Conservation (phyloP, 1,140 invertebrate species). For the Aphidius gifuensis region DNA sequence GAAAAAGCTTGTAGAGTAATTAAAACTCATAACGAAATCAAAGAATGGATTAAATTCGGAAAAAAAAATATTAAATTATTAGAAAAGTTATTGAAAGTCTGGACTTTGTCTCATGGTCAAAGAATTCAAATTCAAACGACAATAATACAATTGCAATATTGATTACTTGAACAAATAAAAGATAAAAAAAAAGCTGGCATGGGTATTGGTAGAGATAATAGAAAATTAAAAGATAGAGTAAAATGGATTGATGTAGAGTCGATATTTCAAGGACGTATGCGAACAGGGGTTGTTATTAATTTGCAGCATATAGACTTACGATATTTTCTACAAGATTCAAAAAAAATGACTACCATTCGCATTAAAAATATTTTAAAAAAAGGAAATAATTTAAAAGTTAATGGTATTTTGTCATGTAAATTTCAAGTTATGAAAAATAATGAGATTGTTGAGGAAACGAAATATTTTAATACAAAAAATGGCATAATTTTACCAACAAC, state of each 20-base stretch:
- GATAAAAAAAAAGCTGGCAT: neutral
- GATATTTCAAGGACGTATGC: slow-evolving; percentile 7
- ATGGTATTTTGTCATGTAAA: slow-evolving; percentile 16
- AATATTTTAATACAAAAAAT: slow-evolving; percentile 26
- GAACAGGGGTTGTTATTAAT: slow-evolving; percentile 21
- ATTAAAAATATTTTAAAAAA: slow-evolving; percentile 13
- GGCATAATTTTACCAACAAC: slow-evolving; percentile 18
- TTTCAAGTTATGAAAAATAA: slow-evolving; percentile 20
- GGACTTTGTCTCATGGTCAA: neutral
- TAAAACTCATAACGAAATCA: neutral
- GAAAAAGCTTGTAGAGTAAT: neutral
- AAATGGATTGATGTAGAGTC: slow-evolving; percentile 10
- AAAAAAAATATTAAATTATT: neutral
- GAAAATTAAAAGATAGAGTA: neutral
- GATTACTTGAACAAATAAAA: neutral
- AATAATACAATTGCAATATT: neutral
- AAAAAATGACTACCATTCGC: neutral
- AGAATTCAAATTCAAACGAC: neutral
- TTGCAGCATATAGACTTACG: slow-evolving; percentile 17
- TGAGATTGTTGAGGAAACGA: slow-evolving; percentile 13
- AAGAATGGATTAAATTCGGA: neutral
- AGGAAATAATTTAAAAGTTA: slow-evolving; percentile 23
- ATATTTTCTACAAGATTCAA: slow-evolving; percentile 15
- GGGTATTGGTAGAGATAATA: neutral
- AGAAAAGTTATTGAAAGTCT: neutral